Conservation (phyloP, 1,140 invertebrate species). For the Heterodera carotae region DNA sequence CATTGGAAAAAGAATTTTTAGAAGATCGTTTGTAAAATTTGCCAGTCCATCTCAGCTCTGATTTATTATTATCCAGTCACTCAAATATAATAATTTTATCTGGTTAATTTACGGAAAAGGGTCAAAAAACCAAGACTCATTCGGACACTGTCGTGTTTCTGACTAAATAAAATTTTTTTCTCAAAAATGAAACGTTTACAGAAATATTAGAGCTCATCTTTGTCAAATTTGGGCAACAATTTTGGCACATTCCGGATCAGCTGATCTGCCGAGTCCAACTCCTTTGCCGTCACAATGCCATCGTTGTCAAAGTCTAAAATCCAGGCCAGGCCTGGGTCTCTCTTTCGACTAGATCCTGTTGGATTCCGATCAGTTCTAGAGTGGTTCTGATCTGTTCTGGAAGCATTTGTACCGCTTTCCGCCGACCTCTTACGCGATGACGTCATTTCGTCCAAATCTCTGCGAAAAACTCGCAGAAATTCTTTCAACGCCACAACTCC, state of each 20-base stretch:
- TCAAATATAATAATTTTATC: too few species aligned
- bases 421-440: constrained; percentile 33
- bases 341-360: constrained; percentile 36
- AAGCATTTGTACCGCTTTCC: constrained; percentile 3
- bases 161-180: too few species aligned
- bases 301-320: constrained; percentile 65
- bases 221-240: constrained; percentile 42
- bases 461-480: constrained; percentile 51
- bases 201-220: constrained; percentile 47
- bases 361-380: constrained; percentile 15
- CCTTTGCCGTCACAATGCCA: constrained; percentile 54
- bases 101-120: too few species aligned
- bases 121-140: too few species aligned
- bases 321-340: constrained; percentile 64
- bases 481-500: constrained; percentile 48
- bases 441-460: constrained; percentile 55
- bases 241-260: constrained; percentile 40
- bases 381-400: background rate
- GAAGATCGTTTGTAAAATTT: too few species aligned
- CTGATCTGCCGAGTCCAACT: constrained; percentile 44
- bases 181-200: background rate
- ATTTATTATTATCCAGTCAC: too few species aligned
- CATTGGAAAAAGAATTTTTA: too few species aligned
- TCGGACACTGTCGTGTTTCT: too few species aligned
- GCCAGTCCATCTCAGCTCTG: too few species aligned